Conservation (phyloP, 2,888 invertebrate genomes). For the Apeira syringaria region DNA sequence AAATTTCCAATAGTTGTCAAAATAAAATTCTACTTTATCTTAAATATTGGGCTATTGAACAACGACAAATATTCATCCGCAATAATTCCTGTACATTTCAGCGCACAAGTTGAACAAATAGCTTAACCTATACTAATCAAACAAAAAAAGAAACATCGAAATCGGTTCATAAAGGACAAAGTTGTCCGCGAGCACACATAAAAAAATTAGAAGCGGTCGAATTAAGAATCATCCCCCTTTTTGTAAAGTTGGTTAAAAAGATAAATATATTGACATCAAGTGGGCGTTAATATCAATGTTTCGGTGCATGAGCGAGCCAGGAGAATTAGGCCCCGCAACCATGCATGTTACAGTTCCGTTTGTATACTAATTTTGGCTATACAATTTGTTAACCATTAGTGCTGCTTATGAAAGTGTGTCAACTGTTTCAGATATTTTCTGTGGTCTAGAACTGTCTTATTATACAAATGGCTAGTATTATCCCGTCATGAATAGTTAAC, state of each 20-base stretch:
- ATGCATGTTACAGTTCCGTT: too few relatives aligned
- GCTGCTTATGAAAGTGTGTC: conserved; percentile 1
- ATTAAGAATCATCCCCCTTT: neutral
- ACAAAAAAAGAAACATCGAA: too few relatives aligned
- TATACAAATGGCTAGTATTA: conserved; percentile 49
- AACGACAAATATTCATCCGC: conserved; percentile 10
- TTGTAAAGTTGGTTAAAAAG: neutral
- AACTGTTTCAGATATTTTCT: neutral
- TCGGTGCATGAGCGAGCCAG: too few relatives aligned
- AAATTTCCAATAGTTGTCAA: too few relatives aligned
- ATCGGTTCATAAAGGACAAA: neutral
- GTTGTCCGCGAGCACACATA: neutral
- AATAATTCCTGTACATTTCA: conserved; percentile 11
- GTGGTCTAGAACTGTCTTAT: conserved; percentile 17
- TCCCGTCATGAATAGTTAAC: conserved; percentile 45
- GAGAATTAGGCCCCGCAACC: too few relatives aligned
- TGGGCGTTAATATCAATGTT: too few relatives aligned
- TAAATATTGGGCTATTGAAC: neutral
- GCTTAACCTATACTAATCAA: conserved; percentile 2
- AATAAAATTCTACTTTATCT: too few relatives aligned
- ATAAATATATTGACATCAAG: too few relatives aligned
- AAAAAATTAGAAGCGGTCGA: neutral
- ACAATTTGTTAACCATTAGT: too few relatives aligned
- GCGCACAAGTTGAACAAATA: conserved; percentile 17
- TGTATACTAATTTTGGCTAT: too few relatives aligned